Evolutionary conservation across 2,113 vertebrate genomes (phyloP), one percentile per base, ranked within the genome.

Genomic region (Ageneiosus marmoratus): DNA sequence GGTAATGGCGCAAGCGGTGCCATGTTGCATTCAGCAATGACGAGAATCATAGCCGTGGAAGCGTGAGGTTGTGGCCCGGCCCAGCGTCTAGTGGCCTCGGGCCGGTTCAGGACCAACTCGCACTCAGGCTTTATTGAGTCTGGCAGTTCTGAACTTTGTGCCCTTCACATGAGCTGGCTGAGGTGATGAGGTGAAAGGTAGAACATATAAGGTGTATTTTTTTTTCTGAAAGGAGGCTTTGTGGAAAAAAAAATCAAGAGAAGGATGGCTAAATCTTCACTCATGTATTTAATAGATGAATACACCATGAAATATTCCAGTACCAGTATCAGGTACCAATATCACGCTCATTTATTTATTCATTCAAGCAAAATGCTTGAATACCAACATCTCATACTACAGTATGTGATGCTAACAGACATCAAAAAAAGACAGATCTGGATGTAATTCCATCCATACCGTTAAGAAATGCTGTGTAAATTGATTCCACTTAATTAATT

Each of bases 131-230:
- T 88, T 83, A 88, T 86, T 82, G 79, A 84, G 53, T 86, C 58
- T 88, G 84, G 84, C 84, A 84, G 87, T 51, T 55, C 79, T 86
- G 84, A 88, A 84, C 84, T 87, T 62, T 81, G 73, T 58, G 72
- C 50, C 65, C 44, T 27, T 81, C 55, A 80, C 63, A 48, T 79
- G 62, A 48, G 62, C 81, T 87, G 18, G n/a, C 34, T 32, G 63
- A 85, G 86, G 81, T 87, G 78, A 87, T 22, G 63, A 46, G 86
- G 84, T 78, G 65, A 85, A 83, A 87, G 82, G 84, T 76, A 81
- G 32, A 83, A 77, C 63, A 10, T 24, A 41, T 55, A 69, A 69
- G 51, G 70, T 81, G 63, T 63, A 41, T 80, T 46, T 62, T n/a
- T 41, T 56, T 41, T 20, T 48, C 70, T 67, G 11, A 79, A 73